A percentile compares a stretch with the other conserved stretches of the same genome.
phyloP scores from a whole-genome alignment of 2,888 invertebrate species.

The Bimastos eiseni region DNA sequence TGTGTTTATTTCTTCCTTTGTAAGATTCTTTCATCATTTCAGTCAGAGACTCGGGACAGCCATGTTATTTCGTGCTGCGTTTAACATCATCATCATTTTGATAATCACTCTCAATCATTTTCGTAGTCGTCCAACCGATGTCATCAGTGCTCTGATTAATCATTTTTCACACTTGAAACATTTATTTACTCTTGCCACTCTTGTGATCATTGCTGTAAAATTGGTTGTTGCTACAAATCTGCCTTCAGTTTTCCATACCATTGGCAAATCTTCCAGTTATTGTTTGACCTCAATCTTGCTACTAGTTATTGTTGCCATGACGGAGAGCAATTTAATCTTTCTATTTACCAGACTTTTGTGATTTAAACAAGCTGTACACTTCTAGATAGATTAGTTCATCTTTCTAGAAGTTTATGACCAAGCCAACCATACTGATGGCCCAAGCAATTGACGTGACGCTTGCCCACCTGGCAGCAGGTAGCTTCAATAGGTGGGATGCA shows the following conservation, averaged over 20 bases:
- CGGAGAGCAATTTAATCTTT: background rate
- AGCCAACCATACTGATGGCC: background rate
- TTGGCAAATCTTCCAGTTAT: background rate
- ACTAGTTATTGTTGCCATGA: background rate
- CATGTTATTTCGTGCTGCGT: background rate
- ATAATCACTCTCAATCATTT: background rate
- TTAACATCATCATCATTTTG: background rate
- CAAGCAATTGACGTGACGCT: background rate
- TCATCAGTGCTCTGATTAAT: background rate
- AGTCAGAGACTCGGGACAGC: background rate
- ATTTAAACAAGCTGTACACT: no score
- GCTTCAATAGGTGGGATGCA: background rate
- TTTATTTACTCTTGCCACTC: background rate
- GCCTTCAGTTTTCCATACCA: background rate
- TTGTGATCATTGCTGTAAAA: background rate
- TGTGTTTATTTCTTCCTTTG: background rate
- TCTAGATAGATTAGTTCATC: no score
- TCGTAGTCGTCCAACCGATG: background rate
- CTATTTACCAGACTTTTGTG: background rate
- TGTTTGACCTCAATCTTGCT: background rate
- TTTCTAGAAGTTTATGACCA: no score
- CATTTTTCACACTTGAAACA: background rate
- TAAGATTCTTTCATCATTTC: background rate
- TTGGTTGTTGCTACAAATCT: background rate
- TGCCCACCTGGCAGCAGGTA: background rate